These are phyloP conservation scores for Eilema depressum DNA, from an alignment of 2,888 invertebrate species.

Conservation along the genomic window DNA sequence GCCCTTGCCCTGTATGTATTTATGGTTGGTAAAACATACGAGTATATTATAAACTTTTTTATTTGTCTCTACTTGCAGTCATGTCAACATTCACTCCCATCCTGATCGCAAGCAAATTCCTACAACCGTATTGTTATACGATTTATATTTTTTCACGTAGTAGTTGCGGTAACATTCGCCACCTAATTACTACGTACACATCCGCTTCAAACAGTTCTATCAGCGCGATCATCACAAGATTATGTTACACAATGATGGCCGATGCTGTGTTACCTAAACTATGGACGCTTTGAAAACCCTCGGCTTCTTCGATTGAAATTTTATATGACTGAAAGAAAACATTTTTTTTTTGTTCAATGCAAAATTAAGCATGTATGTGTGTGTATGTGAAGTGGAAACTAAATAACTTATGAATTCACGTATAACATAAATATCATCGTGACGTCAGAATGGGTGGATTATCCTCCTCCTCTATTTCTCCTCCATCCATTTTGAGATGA, in stretches of 20 bases:
- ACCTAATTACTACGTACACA: constrained; percentile 53
- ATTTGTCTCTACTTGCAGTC: too few species aligned
- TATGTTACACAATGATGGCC: constrained; percentile 62
- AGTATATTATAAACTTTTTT: too few species aligned
- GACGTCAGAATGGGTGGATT: too few species aligned
- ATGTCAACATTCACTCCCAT: too few species aligned
- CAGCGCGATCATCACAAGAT: constrained; percentile 61
- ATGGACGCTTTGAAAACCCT: background rate
- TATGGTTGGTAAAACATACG: too few species aligned
- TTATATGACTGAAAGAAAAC: background rate
- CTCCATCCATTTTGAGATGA: too few species aligned
- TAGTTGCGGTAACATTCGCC: constrained; percentile 27
- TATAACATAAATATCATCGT: too few species aligned
- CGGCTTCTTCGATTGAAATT: background rate
- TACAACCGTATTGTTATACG: background rate
- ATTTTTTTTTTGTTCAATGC: background rate
- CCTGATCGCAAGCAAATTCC: too few species aligned
- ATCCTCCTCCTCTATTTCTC: too few species aligned
- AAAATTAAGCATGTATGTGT: too few species aligned
- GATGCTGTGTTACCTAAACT: constrained; percentile 31
- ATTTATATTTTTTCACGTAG: background rate
- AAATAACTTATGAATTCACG: too few species aligned
- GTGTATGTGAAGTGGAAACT: background rate
- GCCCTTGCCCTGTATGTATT: too few species aligned
- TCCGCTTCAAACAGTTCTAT: constrained; percentile 52